phyloP scores from a whole-genome alignment of 2,113 vertebrate species.

The Haemorhous mexicanus region DNA sequence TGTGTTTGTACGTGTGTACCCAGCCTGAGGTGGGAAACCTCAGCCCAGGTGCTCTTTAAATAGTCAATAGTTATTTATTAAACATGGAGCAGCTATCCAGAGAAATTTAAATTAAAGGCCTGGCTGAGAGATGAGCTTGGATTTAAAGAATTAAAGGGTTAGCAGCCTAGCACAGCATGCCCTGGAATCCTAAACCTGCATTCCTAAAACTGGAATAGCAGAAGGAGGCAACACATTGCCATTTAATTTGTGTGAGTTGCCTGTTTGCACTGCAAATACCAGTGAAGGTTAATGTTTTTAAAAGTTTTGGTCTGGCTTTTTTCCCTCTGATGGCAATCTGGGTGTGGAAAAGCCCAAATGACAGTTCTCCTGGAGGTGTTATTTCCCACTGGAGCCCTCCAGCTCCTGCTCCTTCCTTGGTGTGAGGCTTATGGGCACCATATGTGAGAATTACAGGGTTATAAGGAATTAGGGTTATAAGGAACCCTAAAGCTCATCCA shows the following conservation, averaged over 20 bases:
- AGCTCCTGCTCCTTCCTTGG: background rate
- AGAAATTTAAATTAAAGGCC: constrained; percentile 42
- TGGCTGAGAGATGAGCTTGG: constrained; percentile 29
- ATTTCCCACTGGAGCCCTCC: background rate
- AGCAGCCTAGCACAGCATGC: background rate
- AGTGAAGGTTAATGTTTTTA: background rate
- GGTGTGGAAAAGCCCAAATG: background rate
- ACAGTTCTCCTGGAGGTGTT: background rate
- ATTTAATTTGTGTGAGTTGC: background rate
- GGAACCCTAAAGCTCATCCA: background rate
- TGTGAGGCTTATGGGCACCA: fast-evolving
- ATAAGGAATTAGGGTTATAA: too few relatives aligned
- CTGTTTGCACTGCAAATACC: constrained; percentile 6
- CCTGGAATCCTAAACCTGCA: background rate
- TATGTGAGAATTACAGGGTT: background rate
- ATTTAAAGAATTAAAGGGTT: constrained; percentile 35
- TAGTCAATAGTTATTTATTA: constrained; percentile 59
- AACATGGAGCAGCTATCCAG: constrained; percentile 17
- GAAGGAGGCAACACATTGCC: background rate
- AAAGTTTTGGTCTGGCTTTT: background rate
- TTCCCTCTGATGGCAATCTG: background rate
- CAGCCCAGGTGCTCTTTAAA: constrained; percentile 6
- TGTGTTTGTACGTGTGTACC: background rate
- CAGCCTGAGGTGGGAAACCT: constrained; percentile 16
- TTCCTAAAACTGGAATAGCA: background rate